Conservation (phyloP, 1,140 invertebrate genomes). For the Cherax quadricarinatus region DNA sequence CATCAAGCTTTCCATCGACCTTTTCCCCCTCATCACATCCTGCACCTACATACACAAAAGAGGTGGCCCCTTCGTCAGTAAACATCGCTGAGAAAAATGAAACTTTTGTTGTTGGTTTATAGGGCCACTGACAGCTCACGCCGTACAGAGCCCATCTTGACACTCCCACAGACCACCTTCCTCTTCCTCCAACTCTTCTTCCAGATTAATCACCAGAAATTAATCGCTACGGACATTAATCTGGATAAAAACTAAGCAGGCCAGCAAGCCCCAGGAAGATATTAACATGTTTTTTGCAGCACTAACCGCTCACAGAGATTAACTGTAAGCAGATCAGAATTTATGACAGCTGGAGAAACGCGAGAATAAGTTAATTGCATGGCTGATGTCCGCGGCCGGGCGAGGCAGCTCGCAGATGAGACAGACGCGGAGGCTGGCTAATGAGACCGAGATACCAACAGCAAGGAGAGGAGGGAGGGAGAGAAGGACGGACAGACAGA, state of each 20-base stretch:
- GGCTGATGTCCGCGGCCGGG: background rate
- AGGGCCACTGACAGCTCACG: too few relatives aligned
- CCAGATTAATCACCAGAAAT: background rate
- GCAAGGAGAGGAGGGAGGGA: background rate
- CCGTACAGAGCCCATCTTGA: too few relatives aligned
- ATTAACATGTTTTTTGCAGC: background rate
- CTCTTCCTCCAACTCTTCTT: background rate
- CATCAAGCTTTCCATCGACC: too few relatives aligned
- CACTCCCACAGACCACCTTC: background rate
- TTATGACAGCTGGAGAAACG: conserved; percentile 22
- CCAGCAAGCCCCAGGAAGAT: too few relatives aligned
- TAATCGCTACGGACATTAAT: too few relatives aligned
- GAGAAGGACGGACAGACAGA: background rate
- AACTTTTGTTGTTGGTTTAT: too few relatives aligned
- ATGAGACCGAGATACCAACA: background rate
- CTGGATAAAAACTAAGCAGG: too few relatives aligned
- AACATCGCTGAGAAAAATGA: too few relatives aligned
- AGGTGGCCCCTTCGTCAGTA: too few relatives aligned
- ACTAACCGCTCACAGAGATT: background rate
- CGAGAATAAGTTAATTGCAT: conserved; percentile 30
- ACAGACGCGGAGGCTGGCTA: background rate
- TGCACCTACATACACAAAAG: too few relatives aligned
- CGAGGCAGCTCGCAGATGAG: background rate
- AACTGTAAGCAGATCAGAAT: conserved; percentile 10
- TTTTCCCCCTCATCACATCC: too few relatives aligned